phyloP scores from a whole-genome alignment of 2,888 invertebrate species.

The Ethmia dodecea region DNA sequence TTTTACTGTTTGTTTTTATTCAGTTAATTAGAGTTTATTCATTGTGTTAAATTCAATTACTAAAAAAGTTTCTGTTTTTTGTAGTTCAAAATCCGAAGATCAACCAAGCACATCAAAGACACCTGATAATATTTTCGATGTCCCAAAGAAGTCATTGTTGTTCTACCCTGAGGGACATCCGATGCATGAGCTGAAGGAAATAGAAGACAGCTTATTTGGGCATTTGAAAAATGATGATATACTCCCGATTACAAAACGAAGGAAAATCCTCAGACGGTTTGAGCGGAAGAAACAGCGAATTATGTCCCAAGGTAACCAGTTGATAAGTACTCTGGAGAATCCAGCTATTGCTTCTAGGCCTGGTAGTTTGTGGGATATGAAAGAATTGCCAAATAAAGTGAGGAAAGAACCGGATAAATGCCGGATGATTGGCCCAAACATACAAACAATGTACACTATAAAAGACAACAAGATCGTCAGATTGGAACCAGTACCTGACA shows the following conservation, averaged over 20 bases:
- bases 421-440: constrained; percentile 42
- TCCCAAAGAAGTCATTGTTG: constrained; percentile 31
- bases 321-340: constrained; percentile 23
- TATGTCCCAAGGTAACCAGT: constrained; percentile 33
- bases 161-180: constrained; percentile 67
- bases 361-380: constrained; percentile 66
- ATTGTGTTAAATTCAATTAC: too few relatives aligned
- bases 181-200: constrained; percentile 67
- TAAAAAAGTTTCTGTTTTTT: constrained; percentile 13
- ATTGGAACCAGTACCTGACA: constrained; percentile 35
- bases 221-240: constrained; percentile 50
- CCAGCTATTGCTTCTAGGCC: constrained; percentile 28
- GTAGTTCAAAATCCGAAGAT: constrained; percentile 27
- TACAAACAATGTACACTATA: constrained; percentile 67
- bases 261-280: constrained; percentile 59
- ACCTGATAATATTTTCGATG: constrained; percentile 27
- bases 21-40: too few relatives aligned
- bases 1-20: too few relatives aligned
- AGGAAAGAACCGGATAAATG: constrained; percentile 10
- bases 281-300: constrained; percentile 58
- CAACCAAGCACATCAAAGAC: constrained; percentile 32
- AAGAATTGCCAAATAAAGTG: constrained; percentile 30
- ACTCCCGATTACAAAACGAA: constrained; percentile 55
- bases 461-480: constrained; percentile 69
- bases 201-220: constrained; percentile 68